A percentile compares a stretch with the other conserved stretches of the same genome.
Evolutionary conservation across 2,113 vertebrate genomes (phyloP).

Genomic region (Callipepla californica): DNA sequence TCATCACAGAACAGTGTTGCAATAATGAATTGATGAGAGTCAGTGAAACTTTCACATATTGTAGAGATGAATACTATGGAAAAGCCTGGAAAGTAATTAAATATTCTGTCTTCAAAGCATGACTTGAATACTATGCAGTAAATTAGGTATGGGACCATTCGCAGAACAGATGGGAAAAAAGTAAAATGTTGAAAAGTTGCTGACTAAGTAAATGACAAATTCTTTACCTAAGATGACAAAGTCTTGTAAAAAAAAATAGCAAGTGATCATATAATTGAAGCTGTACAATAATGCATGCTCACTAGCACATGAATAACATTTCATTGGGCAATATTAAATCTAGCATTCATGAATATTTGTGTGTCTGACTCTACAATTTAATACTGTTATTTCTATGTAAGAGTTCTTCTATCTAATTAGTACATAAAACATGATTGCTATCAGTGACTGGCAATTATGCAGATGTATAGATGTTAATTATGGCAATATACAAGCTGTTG

Average conservation of each 20-base stretch:
- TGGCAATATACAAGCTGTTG: neutral
- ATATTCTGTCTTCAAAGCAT: neutral
- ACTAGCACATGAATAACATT: neutral
- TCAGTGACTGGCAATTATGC: neutral
- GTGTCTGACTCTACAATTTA: neutral
- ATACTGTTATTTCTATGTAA: neutral
- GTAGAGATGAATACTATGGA: neutral
- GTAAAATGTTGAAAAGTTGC: conserved; percentile 5
- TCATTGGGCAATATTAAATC: neutral
- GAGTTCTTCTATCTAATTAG: neutral
- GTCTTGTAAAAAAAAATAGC: neutral
- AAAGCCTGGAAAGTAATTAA: conserved; percentile 9
- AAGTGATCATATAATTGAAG: neutral
- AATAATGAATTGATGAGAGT: neutral
- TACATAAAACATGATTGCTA: neutral
- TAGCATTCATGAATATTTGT: neutral
- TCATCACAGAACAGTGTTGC: neutral
- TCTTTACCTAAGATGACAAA: neutral
- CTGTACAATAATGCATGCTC: neutral
- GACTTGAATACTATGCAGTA: neutral
- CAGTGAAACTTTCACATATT: neutral
- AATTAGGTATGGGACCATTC: neutral
- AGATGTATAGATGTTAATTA: accelerated
- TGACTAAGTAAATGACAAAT: neutral
- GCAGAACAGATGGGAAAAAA: neutral